A percentile compares a stretch with the other conserved stretches of the same genome.
Conservation (phyloP, 2,797 vertebrate species). For the Cryptoprocta ferox region DNA sequence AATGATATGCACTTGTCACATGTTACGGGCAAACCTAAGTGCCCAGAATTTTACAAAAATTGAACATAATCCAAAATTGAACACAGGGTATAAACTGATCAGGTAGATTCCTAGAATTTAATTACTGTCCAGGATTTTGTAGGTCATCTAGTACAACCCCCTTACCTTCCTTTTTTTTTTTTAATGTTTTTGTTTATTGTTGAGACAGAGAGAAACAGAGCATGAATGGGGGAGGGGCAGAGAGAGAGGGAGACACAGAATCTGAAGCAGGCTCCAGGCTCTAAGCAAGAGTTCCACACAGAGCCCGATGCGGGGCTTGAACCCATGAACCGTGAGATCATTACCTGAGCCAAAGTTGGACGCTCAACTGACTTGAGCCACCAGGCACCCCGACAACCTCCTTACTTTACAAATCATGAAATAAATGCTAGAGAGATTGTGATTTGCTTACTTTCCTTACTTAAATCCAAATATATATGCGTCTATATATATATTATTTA, state of each 20-base stretch:
- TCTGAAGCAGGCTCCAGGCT: no score
- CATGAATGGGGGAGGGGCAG: no score
- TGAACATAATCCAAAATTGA: not conserved
- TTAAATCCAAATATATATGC: not conserved
- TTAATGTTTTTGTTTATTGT: no score
- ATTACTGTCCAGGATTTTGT: not conserved
- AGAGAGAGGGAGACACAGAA: no score
- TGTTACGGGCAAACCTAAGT: not conserved
- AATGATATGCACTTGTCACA: not conserved
- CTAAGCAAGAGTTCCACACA: no score
- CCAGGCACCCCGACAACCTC: no score
- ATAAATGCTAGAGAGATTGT: not conserved
- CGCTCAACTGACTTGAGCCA: no score
- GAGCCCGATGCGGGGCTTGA: no score
- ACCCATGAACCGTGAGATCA: no score
- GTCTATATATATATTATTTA: no score
- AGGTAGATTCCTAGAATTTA: not conserved
- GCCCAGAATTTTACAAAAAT: not conserved
- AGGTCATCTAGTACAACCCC: not conserved
- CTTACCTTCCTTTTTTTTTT: not conserved
- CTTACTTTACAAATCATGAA: not conserved
- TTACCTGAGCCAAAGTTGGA: no score
- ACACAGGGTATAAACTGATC: not conserved
- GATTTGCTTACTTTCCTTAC: not conserved
- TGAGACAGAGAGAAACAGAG: no score